These are phyloP conservation scores for Labeo calbasu DNA, from an alignment of 2,797 vertebrate genomes.

Conservation along the genomic window DNA sequence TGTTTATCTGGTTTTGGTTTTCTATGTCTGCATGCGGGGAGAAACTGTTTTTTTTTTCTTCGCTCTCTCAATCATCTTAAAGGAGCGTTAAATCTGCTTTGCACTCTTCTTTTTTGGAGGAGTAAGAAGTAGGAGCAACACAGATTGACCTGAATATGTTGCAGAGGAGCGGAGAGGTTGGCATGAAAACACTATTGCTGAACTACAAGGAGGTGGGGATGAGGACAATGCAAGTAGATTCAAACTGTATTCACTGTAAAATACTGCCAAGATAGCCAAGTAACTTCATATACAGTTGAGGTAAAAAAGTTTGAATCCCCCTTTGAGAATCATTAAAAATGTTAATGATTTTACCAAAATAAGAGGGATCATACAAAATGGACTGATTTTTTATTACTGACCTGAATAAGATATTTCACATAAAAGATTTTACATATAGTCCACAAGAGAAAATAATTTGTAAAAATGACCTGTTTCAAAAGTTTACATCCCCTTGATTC, in stretches of 20 bases:
- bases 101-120: constrained; percentile 25
- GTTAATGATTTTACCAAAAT: too few relatives aligned
- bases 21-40: constrained; percentile 4
- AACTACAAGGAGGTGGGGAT: not conserved
- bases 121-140: constrained; percentile 42
- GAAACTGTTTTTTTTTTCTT: constrained; percentile 15
- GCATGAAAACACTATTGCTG: constrained; percentile 21
- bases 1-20: not conserved
- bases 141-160: constrained; percentile 38
- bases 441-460: too few relatives aligned
- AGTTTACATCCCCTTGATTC: too few relatives aligned
- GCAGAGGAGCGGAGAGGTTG: constrained; percentile 22
- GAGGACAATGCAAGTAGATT: not conserved
- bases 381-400: too few relatives aligned
- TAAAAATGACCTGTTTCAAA: too few relatives aligned
- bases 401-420: too few relatives aligned
- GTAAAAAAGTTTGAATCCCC: too few relatives aligned
- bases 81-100: constrained; percentile 46
- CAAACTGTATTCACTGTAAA: constrained; percentile 24
- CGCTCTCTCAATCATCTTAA: constrained; percentile 39
- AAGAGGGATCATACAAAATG: too few relatives aligned
- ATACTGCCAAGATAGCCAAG: not conserved
- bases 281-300: not conserved
- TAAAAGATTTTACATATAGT: too few relatives aligned
- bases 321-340: too few relatives aligned